Evolutionary conservation across 2,113 vertebrate genomes (phyloP), one percentile per base, ranked within the genome.

Genomic region (Myxocyprinus asiaticus): DNA sequence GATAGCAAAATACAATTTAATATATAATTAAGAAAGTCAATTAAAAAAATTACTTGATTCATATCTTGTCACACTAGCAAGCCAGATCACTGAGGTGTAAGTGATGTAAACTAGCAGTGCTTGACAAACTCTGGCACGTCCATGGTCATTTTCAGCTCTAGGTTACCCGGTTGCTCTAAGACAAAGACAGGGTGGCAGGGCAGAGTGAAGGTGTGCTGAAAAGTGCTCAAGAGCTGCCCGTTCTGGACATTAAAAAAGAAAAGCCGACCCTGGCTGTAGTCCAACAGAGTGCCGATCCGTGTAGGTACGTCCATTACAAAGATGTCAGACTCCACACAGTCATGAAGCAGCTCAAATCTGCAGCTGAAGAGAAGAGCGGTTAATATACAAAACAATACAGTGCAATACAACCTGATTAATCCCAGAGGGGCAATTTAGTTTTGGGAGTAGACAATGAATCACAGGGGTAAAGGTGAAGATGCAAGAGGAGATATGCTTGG

Each of bases 201-300:
- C 83, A 89, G 84, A 0, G 82, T 91, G 88, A 98, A 96, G 65
- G 72, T 87, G 78, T 97, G 94, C 70, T 87, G 90, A 79, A 96
- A 89, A 42, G 92, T 17, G 6, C 94, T 96, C 48, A 99, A 89
- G 78, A 95, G 14, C 85, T 97, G 95, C 33, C 95, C 95, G 0
- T 85, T 96, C 50, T 93, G 92, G 0, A 94, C 93, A 0, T 99
- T 95, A 86, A 96, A 95, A 90, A 99, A 99, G 15, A 93, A 88
- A 1, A 99, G 91, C 33, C 88, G 90, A 61, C 95, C 92, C 0
- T 74, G 78, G n/a, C 53, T 89, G 83, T 94, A 96, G 89, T 99
- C 95, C 90, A 99, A 85, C 42, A 99, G 91, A 61, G 94, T 91
- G 11, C 97, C 96, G 14, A 99, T 93, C 42, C 93, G 90, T 79